Percentiles rank a stretch among this genome's conserved stretches.
Evolutionary conservation across 2,888 invertebrate species (phyloP).

Genomic region (Amiota communis): DNA sequence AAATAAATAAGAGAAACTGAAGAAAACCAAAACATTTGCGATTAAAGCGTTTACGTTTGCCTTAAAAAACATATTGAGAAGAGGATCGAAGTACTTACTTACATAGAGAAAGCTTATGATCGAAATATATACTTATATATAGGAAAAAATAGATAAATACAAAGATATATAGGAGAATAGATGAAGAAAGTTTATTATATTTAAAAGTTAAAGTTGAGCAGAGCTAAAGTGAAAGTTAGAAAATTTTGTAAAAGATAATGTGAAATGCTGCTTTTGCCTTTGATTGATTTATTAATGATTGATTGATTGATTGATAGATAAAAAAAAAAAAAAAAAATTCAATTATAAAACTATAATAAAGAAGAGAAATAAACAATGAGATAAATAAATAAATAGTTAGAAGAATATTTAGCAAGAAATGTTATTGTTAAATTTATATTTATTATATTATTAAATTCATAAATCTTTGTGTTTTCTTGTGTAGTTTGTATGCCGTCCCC

Average conservation of each 20-base stretch:
- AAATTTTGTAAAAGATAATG: too few species aligned
- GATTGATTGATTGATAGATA: background rate
- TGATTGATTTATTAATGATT: too few species aligned
- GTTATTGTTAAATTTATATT: conserved; percentile 2
- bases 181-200: background rate
- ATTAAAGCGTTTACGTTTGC: conserved; percentile 53
- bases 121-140: background rate
- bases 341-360: background rate
- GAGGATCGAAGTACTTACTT: too few species aligned
- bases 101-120: too few species aligned
- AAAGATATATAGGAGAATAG: background rate
- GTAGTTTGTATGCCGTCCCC: conserved; percentile 6
- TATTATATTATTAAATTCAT: too few species aligned
- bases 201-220: too few species aligned
- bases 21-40: conserved; percentile 33
- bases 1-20: conserved; percentile 11
- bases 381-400: background rate
- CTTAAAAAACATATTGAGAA: conserved; percentile 42
- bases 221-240: too few species aligned
- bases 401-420: background rate
- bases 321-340: background rate
- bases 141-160: background rate
- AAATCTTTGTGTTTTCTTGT: background rate
- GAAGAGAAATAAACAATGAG: background rate
- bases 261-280: too few species aligned